Evolutionary conservation across 2,113 vertebrate genomes (phyloP).

Genomic region (Eulacestoma nigropectus): DNA sequence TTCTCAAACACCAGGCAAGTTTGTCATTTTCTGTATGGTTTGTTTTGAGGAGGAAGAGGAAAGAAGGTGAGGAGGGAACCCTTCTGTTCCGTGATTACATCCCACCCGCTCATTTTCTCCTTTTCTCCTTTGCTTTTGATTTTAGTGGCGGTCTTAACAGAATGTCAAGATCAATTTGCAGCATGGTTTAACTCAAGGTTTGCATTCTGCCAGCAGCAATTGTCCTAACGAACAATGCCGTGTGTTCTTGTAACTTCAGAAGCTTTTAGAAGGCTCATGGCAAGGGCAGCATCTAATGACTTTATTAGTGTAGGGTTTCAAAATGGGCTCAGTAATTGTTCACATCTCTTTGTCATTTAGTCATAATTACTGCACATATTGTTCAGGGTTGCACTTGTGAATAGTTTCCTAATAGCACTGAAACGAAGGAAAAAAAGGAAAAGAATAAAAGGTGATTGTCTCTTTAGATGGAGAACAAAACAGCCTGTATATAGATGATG

Average conservation of each 20-base stretch:
- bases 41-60: conserved; percentile 74
- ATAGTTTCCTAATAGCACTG: conserved; percentile 74
- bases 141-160: conserved; percentile 81
- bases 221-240: conserved; percentile 78
- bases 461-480: conserved; percentile 63
- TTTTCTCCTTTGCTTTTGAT: conserved; percentile 84
- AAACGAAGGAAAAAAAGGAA: conserved; percentile 70
- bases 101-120: conserved; percentile 83
- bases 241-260: conserved; percentile 88
- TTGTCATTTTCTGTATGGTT: conserved; percentile 77
- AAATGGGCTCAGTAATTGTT: conserved; percentile 88
- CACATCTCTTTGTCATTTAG: conserved; percentile 87
- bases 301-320: conserved; percentile 92
- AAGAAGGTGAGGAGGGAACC: conserved; percentile 79
- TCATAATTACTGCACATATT: conserved; percentile 89
- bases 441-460: conserved; percentile 77
- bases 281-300: conserved; percentile 85
- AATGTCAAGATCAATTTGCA: conserved; percentile 89
- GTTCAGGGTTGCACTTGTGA: conserved; percentile 75
- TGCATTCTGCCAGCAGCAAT: conserved; percentile 81
- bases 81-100: conserved; percentile 81
- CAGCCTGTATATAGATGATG: conserved; percentile 59
- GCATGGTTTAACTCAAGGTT: conserved; percentile 86
- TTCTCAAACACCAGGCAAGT: conserved; percentile 78
- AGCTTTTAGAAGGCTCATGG: conserved; percentile 81